Conservation (phyloP, 2,113 vertebrate genomes). For the Rostratula benghalensis region DNA sequence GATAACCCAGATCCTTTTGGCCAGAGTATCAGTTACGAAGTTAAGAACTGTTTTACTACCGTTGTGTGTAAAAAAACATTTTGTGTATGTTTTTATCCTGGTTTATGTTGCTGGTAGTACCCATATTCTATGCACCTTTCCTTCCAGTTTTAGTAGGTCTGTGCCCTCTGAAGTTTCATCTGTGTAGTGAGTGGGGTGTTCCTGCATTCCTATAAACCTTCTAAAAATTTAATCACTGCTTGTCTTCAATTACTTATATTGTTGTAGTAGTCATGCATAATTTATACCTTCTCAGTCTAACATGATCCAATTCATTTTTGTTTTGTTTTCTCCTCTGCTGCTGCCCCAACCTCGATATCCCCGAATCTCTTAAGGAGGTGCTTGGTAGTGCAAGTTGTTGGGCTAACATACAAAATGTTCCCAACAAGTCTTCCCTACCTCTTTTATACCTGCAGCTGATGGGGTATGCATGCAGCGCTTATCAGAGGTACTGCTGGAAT, state of each 20-base stretch:
- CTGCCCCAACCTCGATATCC: neutral
- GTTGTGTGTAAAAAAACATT: too few relatives aligned
- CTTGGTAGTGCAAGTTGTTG: neutral
- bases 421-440: neutral
- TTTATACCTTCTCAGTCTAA: neutral
- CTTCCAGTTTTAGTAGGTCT: neutral
- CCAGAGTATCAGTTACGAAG: neutral
- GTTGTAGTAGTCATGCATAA: neutral
- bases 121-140: neutral
- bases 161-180: neutral
- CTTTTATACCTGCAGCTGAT: neutral
- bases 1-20: neutral
- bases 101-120: neutral
- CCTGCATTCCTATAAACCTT: neutral
- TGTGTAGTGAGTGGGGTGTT: neutral
- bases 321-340: neutral
- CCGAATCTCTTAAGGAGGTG: neutral
- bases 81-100: neutral
- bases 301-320: neutral
- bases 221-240: neutral
- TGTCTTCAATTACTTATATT: neutral
- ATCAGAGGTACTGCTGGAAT: rapidly evolving
- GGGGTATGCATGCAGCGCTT: neutral
- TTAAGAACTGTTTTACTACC: neutral
- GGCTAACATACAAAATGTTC: neutral